Evolutionary conservation across 2,888 invertebrate species (phyloP), one percentile per base, ranked within the genome.

Genomic region (Lycia hirtaria): DNA sequence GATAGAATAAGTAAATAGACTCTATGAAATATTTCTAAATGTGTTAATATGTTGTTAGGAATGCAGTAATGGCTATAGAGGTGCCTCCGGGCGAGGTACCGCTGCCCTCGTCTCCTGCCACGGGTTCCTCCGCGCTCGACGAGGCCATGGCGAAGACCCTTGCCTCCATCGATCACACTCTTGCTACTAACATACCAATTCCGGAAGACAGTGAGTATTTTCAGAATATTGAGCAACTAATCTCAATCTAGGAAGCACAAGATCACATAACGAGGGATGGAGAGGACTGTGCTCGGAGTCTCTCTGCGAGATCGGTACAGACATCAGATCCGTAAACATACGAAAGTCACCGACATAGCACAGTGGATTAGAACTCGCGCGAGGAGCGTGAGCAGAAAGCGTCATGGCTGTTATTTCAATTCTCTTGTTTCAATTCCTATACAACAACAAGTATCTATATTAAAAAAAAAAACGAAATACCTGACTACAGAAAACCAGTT

Each of bases 141-240:
- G 96, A 97, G 73, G 97, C 98, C 0, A 98, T 98, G 98, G 97
- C 98, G 4, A 98, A 98, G 15, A 98, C 98, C 0, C 92, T 98
- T 20, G 98, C 98, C 0, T 94, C 98, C 7, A 98, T 98, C 69
- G 96, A 96, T 73, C 94, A 96, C 55, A 94, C 95, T 0, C 94
- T 90, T 3, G 93, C 75, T 83, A 88, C 94, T 45, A 78, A 81
- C 15, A 88, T 93, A 63, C 92, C 92, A 5, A 93, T 94, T 60
- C 93, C 93, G 14, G 93, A 93, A 59, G 89, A 90, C 54, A 85
- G 92, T 92, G 66, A 84, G 87, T 77, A 6, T 20, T 12, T 32
- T 32, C 14, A 12, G 1, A 33, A 33, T 15, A 15, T 9, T 26
- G 26, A 10, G 10, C 26, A 1, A 26, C 26, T 9, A 26, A 9